Evolutionary conservation across 2,113 vertebrate genomes (phyloP).

Genomic region (Notiomystis cincta): DNA sequence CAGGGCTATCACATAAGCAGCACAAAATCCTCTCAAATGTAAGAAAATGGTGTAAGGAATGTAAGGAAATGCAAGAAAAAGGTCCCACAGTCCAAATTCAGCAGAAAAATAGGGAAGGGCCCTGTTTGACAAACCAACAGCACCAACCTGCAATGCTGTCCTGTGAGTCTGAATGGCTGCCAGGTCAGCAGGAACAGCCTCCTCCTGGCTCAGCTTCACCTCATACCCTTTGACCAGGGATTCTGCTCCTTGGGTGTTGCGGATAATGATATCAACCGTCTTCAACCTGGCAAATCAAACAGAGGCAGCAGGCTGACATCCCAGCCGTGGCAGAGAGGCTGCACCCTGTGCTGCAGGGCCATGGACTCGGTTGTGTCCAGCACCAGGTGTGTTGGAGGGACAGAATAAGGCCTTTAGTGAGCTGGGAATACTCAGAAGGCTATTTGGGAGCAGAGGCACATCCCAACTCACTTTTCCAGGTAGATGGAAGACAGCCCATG

Average conservation of each 20-base stretch:
- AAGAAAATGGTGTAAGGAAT: no score
- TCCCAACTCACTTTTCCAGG: constrained; percentile 85
- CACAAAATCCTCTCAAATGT: background rate
- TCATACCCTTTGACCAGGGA: constrained; percentile 88
- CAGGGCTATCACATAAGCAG: background rate
- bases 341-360: accelerated
- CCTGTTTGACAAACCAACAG: background rate
- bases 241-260: constrained; percentile 84
- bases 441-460: background rate
- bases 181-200: constrained; percentile 85
- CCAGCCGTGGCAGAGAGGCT: accelerated
- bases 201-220: constrained; percentile 90
- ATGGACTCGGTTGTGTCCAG: background rate
- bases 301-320: background rate
- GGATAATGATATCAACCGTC: constrained; percentile 84
- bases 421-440: accelerated
- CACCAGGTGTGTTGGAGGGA: accelerated
- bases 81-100: accelerated
- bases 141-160: constrained; percentile 74
- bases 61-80: background rate
- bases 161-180: constrained; percentile 79
- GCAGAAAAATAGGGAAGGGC: background rate
- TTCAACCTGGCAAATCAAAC: constrained; percentile 78
- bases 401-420: background rate
- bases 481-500: constrained; percentile 85